phyloP scores from a whole-genome alignment of 1,140 invertebrate genomes.

The Magallana angulata region DNA sequence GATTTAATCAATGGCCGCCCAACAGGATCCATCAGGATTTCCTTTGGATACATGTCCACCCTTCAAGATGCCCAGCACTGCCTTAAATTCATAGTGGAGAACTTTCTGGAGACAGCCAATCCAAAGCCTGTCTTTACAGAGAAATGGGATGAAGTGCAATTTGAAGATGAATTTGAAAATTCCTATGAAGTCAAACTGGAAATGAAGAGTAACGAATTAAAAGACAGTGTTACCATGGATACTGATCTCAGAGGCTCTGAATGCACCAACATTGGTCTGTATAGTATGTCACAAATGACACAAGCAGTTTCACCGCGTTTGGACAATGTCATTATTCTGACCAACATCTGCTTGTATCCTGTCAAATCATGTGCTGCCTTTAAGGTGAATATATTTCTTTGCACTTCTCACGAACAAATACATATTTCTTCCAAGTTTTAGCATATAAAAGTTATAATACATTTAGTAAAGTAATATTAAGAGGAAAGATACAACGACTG shows the following conservation, averaged over 20 bases:
- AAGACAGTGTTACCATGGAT: not conserved
- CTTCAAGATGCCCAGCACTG: constrained; percentile 86
- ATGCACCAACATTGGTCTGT: not conserved
- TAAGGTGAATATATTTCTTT: constrained; percentile 80
- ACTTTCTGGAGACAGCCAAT: constrained; percentile 69
- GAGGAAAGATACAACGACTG: too few species aligned
- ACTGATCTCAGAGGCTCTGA: not conserved
- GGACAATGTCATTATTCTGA: constrained; percentile 70
- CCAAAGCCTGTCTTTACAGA: constrained; percentile 17
- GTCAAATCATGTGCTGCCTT: constrained; percentile 95
- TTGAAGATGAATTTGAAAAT: not conserved
- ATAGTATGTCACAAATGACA: not conserved
- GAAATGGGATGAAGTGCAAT: not conserved
- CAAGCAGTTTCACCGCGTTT: constrained; percentile 22
- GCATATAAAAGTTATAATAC: too few species aligned
- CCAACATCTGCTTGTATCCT: constrained; percentile 91
- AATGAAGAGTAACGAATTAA: not conserved
- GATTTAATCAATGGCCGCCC: constrained; percentile 94
- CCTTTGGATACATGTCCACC: constrained; percentile 95
- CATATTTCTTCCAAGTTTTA: too few species aligned
- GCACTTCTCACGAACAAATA: too few species aligned
- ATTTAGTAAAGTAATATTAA: too few species aligned
- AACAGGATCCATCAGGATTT: constrained; percentile 94
- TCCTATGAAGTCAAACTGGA: not conserved
- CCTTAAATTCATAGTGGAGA: constrained; percentile 85